Conservation (phyloP, 2,797 vertebrate species). For the Eutrigla gurnardus region DNA sequence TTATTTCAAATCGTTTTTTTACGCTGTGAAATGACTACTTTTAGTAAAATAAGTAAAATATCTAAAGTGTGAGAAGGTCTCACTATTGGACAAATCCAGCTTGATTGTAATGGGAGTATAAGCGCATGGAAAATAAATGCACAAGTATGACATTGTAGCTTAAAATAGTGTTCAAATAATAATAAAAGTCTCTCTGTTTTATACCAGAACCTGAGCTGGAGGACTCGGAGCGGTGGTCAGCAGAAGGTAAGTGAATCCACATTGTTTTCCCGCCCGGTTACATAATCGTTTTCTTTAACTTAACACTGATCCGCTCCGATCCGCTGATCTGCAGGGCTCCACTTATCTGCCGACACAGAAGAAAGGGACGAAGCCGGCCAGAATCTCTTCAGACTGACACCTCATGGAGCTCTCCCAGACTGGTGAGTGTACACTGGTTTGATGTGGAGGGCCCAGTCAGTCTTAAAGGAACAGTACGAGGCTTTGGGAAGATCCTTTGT, state of each 20-base stretch:
- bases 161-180: background rate
- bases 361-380: slow-evolving; percentile 60
- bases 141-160: background rate
- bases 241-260: slow-evolving; percentile 73
- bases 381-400: slow-evolving; percentile 80
- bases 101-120: background rate
- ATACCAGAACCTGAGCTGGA: slow-evolving; percentile 71
- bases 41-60: background rate
- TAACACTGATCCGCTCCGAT: slow-evolving; percentile 32
- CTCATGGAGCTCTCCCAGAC: slow-evolving; percentile 83
- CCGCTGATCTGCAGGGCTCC: slow-evolving; percentile 62
- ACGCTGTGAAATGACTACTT: background rate
- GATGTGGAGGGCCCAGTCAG: background rate
- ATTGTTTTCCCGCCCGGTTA: background rate
- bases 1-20: background rate
- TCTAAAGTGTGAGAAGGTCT: background rate
- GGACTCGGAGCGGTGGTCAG: slow-evolving; percentile 68
- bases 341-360: slow-evolving; percentile 50
- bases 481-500: background rate
- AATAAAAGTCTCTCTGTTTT: slow-evolving; percentile 15
- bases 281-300: slow-evolving; percentile 15
- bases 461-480: background rate
- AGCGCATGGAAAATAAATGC: background rate
- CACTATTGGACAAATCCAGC: background rate
- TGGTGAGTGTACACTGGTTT: slow-evolving; percentile 76